phyloP scores from a whole-genome alignment of 2,113 vertebrate species.

The Melanotaenia duboulayi region DNA sequence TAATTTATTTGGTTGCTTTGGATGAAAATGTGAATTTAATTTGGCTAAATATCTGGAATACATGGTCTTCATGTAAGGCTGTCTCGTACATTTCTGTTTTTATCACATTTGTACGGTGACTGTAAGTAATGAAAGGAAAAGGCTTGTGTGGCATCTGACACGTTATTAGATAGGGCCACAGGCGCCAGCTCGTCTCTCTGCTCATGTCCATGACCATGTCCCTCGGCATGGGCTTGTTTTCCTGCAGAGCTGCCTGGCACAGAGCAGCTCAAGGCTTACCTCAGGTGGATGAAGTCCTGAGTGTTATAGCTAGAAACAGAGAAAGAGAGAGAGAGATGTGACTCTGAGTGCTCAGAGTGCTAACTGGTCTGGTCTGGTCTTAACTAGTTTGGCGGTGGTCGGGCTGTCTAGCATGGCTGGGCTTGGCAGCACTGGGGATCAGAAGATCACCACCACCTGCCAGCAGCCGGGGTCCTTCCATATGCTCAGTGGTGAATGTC shows the following conservation, averaged over 20 bases:
- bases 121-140: conserved; percentile 2
- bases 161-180: conserved; percentile 43
- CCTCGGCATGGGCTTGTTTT: conserved; percentile 60
- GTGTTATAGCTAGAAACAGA: conserved; percentile 12
- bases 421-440: conserved; percentile 71
- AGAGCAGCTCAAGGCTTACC: conserved; percentile 35
- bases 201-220: conserved; percentile 57
- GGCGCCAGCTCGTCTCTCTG: conserved; percentile 45
- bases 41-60: conserved; percentile 9
- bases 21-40: conserved; percentile 11
- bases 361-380: conserved; percentile 70
- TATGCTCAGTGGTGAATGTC: conserved; percentile 75
- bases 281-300: conserved; percentile 54
- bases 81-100: background rate
- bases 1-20: conserved; percentile 2
- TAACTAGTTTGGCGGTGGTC: conserved; percentile 64
- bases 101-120: background rate
- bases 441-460: conserved; percentile 74
- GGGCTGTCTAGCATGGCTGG: conserved; percentile 73
- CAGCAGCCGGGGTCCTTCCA: conserved; percentile 76
- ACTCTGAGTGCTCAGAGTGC: conserved; percentile 34
- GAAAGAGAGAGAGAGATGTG: conserved; percentile 15
- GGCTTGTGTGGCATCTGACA: conserved; percentile 31
- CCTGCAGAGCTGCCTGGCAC: conserved; percentile 63
- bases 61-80: background rate